Base-by-base conservation (phyloP, 2,888 invertebrate genomes). In the Tetragonula carbonaria region DNA sequence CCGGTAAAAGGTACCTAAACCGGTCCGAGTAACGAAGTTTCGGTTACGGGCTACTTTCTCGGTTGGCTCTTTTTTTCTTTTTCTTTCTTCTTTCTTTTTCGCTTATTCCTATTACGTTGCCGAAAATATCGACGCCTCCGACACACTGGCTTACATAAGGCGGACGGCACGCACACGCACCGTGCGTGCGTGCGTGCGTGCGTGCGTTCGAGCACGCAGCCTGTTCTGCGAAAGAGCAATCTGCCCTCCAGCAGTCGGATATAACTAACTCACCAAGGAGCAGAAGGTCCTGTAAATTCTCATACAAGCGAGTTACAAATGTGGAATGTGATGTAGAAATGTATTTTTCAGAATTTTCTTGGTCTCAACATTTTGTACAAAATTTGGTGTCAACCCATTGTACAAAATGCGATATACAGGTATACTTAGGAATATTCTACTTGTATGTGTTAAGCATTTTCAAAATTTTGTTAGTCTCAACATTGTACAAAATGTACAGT, bases 131-230 rank as follows among this genome's bases (percentile, higher is more conserved):
- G 67, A 53, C 55, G 70, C 55, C 74, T 33, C 70, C 76, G 93
- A 89, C 91, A 92, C 82, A 90, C 91, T 92, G 91, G 90, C 92
- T 92, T 91, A 92, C 91, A 91, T 92, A 90, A 89, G 91, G 84
- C 85, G 45, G 45, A 45, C 11, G 11, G 8, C 85, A 76, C 81
- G 84, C 8, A 45, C 45, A 80, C 84, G 80, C 85, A 78, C 76
- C 45, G 50, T 53, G 16, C n/a, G n/a, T n/a, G n/a, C n/a, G n/a
- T n/a, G n/a, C n/a, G n/a, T n/a, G n/a, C 63, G 76, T 65, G 62
- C 66, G 76, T 78, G 76, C 66, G 70, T 77, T 53, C 38, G 70
- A 51, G 76, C 59, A 67, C 66, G 68, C 65, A 62, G 87, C 81
- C 85, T 84, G 90, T 76, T 87, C 88, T 82, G 75, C 80, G 71